Evolutionary conservation across 2,113 vertebrate genomes (phyloP).

Genomic region (Hepsetus odoe): DNA sequence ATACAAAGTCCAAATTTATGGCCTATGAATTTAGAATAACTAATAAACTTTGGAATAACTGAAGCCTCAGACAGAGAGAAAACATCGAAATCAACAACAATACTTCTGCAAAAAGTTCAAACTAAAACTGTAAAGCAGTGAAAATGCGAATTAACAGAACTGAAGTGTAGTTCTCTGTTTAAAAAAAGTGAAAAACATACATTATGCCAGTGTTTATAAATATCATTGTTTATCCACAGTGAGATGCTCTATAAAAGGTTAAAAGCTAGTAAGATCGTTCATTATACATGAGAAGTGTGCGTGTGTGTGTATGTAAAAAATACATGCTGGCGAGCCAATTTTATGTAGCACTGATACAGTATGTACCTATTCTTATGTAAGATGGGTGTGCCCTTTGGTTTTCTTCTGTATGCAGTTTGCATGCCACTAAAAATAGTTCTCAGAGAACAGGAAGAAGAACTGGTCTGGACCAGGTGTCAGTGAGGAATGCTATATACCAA

Average conservation of each 20-base stretch:
- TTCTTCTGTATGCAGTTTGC: conserved; percentile 5
- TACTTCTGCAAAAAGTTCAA: neutral
- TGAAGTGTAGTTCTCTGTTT: neutral
- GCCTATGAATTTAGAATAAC: neutral
- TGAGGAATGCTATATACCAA: conserved; percentile 47
- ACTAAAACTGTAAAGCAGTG: neutral
- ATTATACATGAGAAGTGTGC: neutral
- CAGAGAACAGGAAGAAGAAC: conserved; percentile 35
- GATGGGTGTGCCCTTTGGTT: conserved; percentile 44
- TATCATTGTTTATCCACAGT: neutral
- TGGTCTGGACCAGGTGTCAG: conserved; percentile 56
- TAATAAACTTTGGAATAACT: neutral
- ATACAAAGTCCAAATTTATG: neutral
- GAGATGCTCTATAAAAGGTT: neutral
- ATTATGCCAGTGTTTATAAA: neutral
- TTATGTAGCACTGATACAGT: conserved; percentile 10
- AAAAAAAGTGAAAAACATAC: neutral
- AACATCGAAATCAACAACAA: neutral
- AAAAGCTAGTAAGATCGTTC: neutral
- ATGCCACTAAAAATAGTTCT: conserved; percentile 51
- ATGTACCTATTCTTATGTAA: conserved; percentile 1
- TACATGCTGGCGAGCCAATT: neutral
- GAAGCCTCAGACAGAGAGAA: neutral
- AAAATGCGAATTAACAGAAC: neutral
- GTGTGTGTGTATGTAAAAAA: neutral